Evolutionary conservation across 2,888 invertebrate species (phyloP).

Genomic region (Microctonus brassicae): DNA sequence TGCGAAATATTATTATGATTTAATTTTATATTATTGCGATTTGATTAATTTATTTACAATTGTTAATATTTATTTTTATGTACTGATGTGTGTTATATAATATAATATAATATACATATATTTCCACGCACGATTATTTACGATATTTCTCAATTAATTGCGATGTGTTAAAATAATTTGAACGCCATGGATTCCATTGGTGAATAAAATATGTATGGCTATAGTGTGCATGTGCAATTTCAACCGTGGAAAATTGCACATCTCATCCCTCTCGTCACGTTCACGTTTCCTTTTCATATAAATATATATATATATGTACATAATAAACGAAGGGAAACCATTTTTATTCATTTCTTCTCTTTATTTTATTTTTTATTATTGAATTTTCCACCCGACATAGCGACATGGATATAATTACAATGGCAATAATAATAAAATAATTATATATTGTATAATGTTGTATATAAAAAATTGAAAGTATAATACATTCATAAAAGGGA

Average conservation of each 20-base stretch:
- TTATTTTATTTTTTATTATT: not conserved
- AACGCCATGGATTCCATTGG: constrained; percentile 34
- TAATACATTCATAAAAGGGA: not conserved
- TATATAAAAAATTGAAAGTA: not conserved
- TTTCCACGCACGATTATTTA: not conserved
- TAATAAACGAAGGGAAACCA: constrained; percentile 4
- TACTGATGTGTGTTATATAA: not conserved
- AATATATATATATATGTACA: no score
- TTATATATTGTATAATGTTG: not conserved
- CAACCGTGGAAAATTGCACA: constrained; percentile 37
- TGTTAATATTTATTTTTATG: not conserved
- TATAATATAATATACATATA: not conserved
- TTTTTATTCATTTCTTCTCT: not conserved
- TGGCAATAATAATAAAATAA: not conserved
- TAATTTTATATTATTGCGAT: not conserved
- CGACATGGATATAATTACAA: not conserved
- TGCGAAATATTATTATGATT: not conserved
- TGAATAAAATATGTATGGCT: not conserved
- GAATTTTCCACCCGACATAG: not conserved
- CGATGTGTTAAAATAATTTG: constrained; percentile 31
- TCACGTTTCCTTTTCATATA: constrained; percentile 17
- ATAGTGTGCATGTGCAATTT: constrained; percentile 20
- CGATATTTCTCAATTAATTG: constrained; percentile 25
- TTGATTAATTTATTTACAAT: not conserved
- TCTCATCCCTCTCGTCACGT: constrained; percentile 1